These are phyloP conservation scores for Thymelicus lineola DNA, from an alignment of 2,888 invertebrate genomes.

Conservation along the genomic window DNA sequence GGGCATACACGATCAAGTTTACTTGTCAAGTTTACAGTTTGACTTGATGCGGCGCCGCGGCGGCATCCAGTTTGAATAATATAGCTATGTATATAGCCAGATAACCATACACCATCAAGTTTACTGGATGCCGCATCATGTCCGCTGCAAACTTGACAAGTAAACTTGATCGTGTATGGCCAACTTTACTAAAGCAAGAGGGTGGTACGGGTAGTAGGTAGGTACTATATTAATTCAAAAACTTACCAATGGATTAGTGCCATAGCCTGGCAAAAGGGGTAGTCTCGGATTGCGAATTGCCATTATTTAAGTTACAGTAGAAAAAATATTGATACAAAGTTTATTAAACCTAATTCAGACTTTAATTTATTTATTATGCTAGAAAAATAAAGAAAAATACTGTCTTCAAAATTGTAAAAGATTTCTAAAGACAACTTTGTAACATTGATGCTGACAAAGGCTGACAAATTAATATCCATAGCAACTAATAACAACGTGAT, in stretches of 20 bases:
- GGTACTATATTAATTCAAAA: neutral
- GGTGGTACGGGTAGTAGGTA: too few species aligned
- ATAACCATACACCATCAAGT: too few species aligned
- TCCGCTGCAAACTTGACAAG: too few species aligned
- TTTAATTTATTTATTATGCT: neutral
- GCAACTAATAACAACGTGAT: neutral
- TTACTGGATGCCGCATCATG: too few species aligned
- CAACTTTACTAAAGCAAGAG: too few species aligned
- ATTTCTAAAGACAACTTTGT: slow-evolving; percentile 6
- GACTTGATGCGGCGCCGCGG: too few species aligned
- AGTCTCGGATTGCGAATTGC: slow-evolving; percentile 86
- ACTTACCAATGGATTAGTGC: slow-evolving; percentile 87
- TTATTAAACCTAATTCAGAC: neutral
- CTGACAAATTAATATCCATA: neutral
- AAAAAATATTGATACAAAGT: slow-evolving; percentile 19
- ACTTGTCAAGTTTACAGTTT: too few species aligned
- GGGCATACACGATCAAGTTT: too few species aligned
- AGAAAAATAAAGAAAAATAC: neutral
- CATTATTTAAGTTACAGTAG: slow-evolving; percentile 52
- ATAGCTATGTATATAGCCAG: too few species aligned
- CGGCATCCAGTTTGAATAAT: too few species aligned
- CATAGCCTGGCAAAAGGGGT: slow-evolving; percentile 91
- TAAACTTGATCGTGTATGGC: too few species aligned
- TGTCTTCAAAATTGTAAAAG: slow-evolving; percentile 10
- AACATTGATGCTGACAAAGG: neutral